Evolutionary conservation across 1,140 invertebrate species (phyloP), one percentile per base, ranked within the genome.

Genomic region (Tribolium castaneum): DNA sequence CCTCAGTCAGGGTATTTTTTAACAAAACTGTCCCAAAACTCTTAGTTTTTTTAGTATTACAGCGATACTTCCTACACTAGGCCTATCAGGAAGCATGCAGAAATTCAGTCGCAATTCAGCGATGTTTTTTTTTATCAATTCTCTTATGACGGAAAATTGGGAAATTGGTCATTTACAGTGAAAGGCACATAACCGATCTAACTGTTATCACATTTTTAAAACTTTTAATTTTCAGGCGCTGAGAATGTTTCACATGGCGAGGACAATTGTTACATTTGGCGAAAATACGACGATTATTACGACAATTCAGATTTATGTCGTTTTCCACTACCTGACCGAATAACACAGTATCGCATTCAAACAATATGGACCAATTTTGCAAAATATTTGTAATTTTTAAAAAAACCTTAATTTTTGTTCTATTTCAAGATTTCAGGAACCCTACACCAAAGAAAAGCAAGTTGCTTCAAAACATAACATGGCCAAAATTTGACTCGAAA

Each of bases 121-220:
- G 75, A 78, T 50, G 79, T 82, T 10, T 82, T 80, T 56, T 80
- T 82, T n/a, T 83, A 83, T 52, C 77, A 82, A 25, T 82, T 83
- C 77, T 75, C 76, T 12, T 82, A 81, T 59, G 56, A 75, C 56
- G 82, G 81, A 30, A 16, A 56, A 45, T 12, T 76, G 9, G 54
- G 25, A 1, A 51, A 34, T 10, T 39, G 25, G n/a, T 10, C 9
- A 6, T 25, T 72, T 51, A 34, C 59, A 56, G 13, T 74, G 14
- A 13, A 75, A 35, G 76, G 76, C n/a, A n/a, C n/a, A n/a, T 80
- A 1, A 2, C 2, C 1, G 16, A 19, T 19, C 16, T 19, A 19
- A 19, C 16, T 19, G 16, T 2, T 19, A 19, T 19, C 16, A 19
- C 16, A 19, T 19, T 19, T 1, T 19, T 19, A 19, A 19, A 19